Evolutionary conservation across 2,797 vertebrate genomes (phyloP), one percentile per base, ranked within the genome.

Genomic region (Tolypeutes matacus): DNA sequence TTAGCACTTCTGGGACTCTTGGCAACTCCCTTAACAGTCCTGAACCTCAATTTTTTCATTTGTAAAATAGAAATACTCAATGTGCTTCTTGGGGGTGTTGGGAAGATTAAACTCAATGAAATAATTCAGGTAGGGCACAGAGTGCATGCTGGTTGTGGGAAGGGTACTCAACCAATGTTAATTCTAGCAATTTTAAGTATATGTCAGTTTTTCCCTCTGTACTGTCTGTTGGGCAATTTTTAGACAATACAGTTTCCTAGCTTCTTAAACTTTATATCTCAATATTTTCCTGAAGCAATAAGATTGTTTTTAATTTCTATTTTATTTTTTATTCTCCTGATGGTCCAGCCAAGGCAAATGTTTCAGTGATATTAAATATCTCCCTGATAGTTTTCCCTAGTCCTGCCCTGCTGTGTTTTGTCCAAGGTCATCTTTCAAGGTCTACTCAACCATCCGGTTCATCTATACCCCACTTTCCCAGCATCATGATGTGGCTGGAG

Each of bases 301-400:
- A 15, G 86, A 86, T 76, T 9, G 20, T 18, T 94, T 89, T 56
- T 87, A 14, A 81, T 87, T 94, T 94, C 58, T 62, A 13, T n/a
- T 80, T 21, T 13, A 46, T 7, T n/a, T 70, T 72, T 20, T 42
- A 42, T 15, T 60, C 5, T 11, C 51, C 46, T 34, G 23, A 46
- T n/a, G n/a, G 36, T 46, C 21, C 5, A 36, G 15, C 49, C 9
- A 6, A 62, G 23, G 65, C 56, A 21, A 46, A 70, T 4, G 7
- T 1, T 2, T 72, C 25, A 31, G 21, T 39, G 69, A 39, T 3
- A 27, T 17, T 42, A n/a, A 20, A 14, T 34, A 36, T 20, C 39
- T 62, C 18, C 36, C 2, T 6, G 18, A 1, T 31, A 12, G 34
- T 23, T 23, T n/a, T 5, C 7, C 77, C 20, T 20, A 1, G 15